Evolutionary conservation across 2,797 vertebrate species (phyloP).

Genomic region (Malurus splendens): DNA sequence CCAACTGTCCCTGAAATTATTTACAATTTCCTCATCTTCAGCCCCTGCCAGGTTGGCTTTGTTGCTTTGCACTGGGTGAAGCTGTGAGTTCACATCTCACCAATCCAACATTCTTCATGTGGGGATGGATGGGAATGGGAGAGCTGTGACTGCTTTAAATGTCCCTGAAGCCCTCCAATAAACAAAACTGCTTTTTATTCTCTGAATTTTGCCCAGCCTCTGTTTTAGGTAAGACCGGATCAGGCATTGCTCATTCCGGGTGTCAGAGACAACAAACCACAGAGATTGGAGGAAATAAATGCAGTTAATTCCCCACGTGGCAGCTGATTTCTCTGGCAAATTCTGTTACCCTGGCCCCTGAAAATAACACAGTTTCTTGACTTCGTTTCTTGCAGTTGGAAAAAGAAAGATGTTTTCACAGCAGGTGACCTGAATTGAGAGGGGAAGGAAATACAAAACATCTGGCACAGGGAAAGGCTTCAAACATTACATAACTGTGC

Average conservation of each 20-base stretch:
- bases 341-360: neutral
- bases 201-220: no score
- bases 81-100: neutral
- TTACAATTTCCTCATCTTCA: neutral
- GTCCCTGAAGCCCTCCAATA: no score
- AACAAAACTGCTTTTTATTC: no score
- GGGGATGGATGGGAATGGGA: neutral
- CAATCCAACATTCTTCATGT: accelerated
- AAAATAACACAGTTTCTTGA: neutral
- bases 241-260: neutral
- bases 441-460: neutral
- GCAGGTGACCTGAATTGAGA: neutral
- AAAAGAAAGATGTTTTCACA: neutral
- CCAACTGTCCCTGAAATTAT: neutral
- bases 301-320: neutral
- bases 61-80: neutral
- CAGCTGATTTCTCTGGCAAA: neutral
- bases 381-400: neutral
- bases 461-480: neutral
- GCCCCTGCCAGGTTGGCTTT: neutral
- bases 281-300: neutral
- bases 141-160: no score
- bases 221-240: no score
- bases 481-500: neutral
- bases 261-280: neutral